Base-by-base conservation (phyloP, 1,140 invertebrate species). In the Marisa cornuarietis region DNA sequence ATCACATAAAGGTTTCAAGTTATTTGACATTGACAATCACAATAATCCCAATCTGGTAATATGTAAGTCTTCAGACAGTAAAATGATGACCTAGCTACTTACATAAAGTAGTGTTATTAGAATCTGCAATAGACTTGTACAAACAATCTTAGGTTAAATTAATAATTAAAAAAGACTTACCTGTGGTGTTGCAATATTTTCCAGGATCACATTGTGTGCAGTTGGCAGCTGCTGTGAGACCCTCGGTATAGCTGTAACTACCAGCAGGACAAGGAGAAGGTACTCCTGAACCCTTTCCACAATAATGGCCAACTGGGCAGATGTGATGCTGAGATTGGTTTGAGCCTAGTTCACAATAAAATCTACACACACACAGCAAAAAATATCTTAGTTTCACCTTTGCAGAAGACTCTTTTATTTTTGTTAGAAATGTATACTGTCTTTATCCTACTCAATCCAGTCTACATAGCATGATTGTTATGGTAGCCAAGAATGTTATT, bases 151-250 rank as follows among this genome's bases (percentile, higher is more conserved):
- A 42, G 31, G 31, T 49, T 54, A 20, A 51, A 22, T 14, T 11
- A 18, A 24, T n/a, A 13, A 24, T 63, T 52, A 52, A 63, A 42
- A 16, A 31, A 13, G 18, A 58, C 51, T 71, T 81, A 88, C 87
- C 86, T 79, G 87, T 86, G 73, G 85, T 85, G 83, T 88, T 88
- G 72, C 89, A 90, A 85, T 86, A 89, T 84, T 84, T 87, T 42
- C 89, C 89, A 61, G 83, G 81, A 79, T 88, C 86, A 86, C 89
- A 90, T 16, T 51, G 75, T 61, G 82, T 82, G 81, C 89, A 90
- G 66, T 88, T 82, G 3, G 83, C 82, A 8, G 79, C 78, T 78
- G 85, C 88, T 10, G 65, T 76, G 61, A 88, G 82, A 10, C 87
- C 87, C 78, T 82, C 71, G 22, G 85, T 86, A 80, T 88, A 87